These are phyloP conservation scores for Clinocottus analis DNA, from an alignment of 2,113 vertebrate species.

Conservation along the genomic window DNA sequence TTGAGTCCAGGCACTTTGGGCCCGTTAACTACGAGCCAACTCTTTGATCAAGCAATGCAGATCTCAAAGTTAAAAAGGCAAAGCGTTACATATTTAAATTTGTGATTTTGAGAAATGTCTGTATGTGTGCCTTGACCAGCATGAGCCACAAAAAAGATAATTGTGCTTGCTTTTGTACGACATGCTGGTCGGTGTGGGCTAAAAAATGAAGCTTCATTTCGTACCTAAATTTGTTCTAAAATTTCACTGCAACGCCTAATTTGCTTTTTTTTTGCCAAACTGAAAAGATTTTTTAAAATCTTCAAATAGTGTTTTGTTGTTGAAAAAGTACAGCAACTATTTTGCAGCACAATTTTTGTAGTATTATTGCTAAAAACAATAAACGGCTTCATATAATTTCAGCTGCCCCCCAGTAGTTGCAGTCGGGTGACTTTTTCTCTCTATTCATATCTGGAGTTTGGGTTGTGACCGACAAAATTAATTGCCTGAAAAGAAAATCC, in stretches of 20 bases:
- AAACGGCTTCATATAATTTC: constrained; percentile 1
- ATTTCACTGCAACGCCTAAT: constrained; percentile 11
- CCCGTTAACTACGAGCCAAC: background rate
- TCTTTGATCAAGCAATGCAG: background rate
- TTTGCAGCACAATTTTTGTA: background rate
- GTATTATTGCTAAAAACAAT: background rate
- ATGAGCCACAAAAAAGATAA: background rate
- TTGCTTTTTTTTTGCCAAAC: too few relatives aligned
- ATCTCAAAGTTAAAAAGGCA: background rate
- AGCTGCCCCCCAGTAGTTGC: constrained; percentile 1
- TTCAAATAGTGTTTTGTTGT: background rate
- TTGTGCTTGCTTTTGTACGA: background rate
- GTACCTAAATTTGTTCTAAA: background rate
- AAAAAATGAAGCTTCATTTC: constrained; percentile 7
- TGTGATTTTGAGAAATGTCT: background rate
- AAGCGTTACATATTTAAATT: background rate
- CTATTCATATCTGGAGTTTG: constrained; percentile 4
- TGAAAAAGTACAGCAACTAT: too few relatives aligned
- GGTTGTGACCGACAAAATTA: constrained; percentile 16
- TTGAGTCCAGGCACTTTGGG: background rate
- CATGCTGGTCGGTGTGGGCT: background rate
- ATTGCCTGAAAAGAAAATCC: constrained; percentile 35
- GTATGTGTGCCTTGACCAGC: background rate
- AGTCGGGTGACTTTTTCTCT: background rate
- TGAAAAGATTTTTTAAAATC: background rate